These are phyloP conservation scores for Pipistrellus kuhlii DNA, from an alignment of 2,797 vertebrate genomes.

Conservation along the genomic window DNA sequence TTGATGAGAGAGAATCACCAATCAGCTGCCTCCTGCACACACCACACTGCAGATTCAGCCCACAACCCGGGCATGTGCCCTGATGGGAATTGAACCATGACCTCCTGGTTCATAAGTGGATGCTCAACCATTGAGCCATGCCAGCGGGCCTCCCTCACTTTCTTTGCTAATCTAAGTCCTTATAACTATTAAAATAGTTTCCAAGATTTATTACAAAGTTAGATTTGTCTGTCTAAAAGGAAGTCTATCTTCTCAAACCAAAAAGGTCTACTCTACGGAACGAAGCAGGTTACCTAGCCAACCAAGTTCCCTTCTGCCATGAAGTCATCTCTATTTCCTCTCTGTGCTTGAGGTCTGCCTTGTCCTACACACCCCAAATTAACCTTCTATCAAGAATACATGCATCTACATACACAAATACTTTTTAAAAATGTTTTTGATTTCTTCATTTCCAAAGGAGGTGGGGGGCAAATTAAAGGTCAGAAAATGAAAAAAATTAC, in stretches of 20 bases:
- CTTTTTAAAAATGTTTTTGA: neutral
- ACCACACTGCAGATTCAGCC: no score
- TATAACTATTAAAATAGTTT: constrained; percentile 1
- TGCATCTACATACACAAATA: neutral
- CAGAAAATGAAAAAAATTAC: constrained; percentile 27
- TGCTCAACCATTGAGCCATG: no score
- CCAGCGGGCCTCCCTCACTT: neutral
- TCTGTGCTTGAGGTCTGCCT: neutral
- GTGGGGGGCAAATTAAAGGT: neutral
- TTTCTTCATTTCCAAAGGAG: neutral
- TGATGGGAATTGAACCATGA: no score
- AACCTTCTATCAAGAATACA: constrained; percentile 8
- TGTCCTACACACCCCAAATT: neutral
- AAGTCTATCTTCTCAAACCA: neutral
- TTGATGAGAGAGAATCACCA: no score
- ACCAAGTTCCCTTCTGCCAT: constrained; percentile 15
- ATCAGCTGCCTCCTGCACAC: no score
- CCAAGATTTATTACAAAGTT: constrained; percentile 16
- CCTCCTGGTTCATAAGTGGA: no score
- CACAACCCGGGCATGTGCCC: no score
- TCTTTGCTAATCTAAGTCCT: constrained; percentile 12
- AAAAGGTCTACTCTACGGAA: neutral
- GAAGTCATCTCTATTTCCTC: constrained; percentile 11
- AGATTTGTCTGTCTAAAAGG: neutral
- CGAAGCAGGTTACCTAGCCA: neutral